Base-by-base conservation (phyloP, 1,140 invertebrate species). In the Aphelenchoides fujianensis region DNA sequence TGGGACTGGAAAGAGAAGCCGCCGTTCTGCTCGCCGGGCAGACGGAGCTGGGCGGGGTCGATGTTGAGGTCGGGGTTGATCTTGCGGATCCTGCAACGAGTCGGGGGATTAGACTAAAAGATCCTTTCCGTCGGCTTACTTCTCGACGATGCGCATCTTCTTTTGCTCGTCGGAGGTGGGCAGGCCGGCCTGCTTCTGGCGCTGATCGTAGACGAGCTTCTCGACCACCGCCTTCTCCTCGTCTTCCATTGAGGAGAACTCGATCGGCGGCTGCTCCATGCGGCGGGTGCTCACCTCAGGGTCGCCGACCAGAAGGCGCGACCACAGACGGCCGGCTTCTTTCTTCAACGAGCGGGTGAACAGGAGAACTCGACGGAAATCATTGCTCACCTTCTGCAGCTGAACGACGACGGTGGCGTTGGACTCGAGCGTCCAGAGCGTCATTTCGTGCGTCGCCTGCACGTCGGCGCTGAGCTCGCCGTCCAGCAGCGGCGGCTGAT, bases 241-340 rank as follows among this genome's bases (percentile, higher is more conserved):
- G 0, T 93, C 94, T 85, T 98, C 95, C 66, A 98, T 86, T 87
- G 98, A 96, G 3, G 92, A 93, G 3, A 98, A 85, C 85, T 98
- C 98, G 1, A 94, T 97, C 41, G 94, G 92, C 85, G 97, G 95
- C 64, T 95, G 95, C 85, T 95, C 92, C 32, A 98, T 93, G 89
- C 98, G 98, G 82, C 91, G 91, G 0, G 96, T 98, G 74, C 94
- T 95, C 70, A 99, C 96, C 87, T 95, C 92, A 0, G 92, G 93
- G 88, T 98, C 95, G 28, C 90, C 90, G 0, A 88, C 89, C 0
- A 98, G 90, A 27, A 99, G 86, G 74, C 91, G 89, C 71, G 89
- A 88, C 96, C 96, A 98, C 96, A 95, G 98, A 84, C 95, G 93
- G 94, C 98, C 96, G 89, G 95, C 92, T 85, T 97, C 97, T 2